These are phyloP conservation scores for Cynaeus angustus DNA, from an alignment of 2,888 invertebrate species.

Conservation along the genomic window DNA sequence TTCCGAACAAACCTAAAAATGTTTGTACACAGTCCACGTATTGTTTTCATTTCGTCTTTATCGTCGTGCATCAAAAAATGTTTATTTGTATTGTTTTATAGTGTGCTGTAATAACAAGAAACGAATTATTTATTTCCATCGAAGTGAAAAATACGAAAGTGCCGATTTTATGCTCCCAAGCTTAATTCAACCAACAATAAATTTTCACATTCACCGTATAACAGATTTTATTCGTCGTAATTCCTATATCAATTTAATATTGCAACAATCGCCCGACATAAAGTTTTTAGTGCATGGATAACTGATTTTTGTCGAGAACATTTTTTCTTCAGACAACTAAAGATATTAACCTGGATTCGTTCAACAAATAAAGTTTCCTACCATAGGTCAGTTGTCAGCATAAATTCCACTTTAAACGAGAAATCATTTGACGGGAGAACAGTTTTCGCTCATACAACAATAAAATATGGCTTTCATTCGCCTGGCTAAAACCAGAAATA, in stretches of 20 bases:
- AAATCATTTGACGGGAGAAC: conserved; percentile 8
- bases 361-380: conserved; percentile 19
- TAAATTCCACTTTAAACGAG: conserved; percentile 22
- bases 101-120: conserved; percentile 20
- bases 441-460: conserved; percentile 8
- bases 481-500: background rate
- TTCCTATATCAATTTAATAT: conserved; percentile 36
- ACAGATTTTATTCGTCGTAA: conserved; percentile 38
- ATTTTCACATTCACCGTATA: conserved; percentile 14
- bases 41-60: conserved; percentile 49
- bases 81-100: conserved; percentile 40
- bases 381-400: background rate
- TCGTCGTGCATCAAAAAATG: conserved; percentile 41
- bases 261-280: conserved; percentile 28
- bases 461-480: conserved; percentile 31
- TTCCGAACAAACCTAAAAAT: conserved; percentile 16
- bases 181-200: conserved; percentile 38
- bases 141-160: conserved; percentile 21
- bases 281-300: conserved; percentile 22
- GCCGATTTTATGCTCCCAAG: conserved; percentile 25
- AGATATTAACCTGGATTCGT: conserved; percentile 18
- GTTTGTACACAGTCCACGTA: conserved; percentile 46
- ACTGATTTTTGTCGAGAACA: conserved; percentile 25
- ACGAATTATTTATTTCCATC: conserved; percentile 25
- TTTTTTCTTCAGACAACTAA: conserved; percentile 10